Conservation (phyloP, 2,888 invertebrate genomes). For the Xanthorhoe designata region DNA sequence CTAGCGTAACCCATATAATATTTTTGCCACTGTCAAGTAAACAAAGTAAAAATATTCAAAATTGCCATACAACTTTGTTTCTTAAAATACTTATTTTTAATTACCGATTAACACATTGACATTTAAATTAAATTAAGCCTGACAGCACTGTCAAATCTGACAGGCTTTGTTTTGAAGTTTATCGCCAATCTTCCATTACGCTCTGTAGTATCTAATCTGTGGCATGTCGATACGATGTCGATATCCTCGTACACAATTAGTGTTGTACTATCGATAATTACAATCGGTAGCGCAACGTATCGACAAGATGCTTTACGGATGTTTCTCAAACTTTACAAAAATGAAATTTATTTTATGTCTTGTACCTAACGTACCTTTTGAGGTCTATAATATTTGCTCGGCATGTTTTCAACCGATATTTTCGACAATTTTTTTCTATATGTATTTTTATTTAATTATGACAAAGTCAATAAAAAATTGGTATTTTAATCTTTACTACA, state of each 20-base stretch:
- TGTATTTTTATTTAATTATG: too few species aligned
- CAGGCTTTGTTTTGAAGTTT: constrained; percentile 28
- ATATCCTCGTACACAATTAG: constrained; percentile 69
- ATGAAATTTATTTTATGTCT: neutral
- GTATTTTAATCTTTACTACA: too few species aligned
- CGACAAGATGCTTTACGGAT: constrained; percentile 47
- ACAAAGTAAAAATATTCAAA: neutral
- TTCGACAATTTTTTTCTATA: too few species aligned
- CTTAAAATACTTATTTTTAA: neutral
- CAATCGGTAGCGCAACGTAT: constrained; percentile 61
- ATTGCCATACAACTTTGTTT: neutral
- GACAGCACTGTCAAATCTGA: constrained; percentile 33
- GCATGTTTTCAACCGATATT: too few species aligned
- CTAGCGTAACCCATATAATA: too few species aligned
- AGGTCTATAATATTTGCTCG: too few species aligned
- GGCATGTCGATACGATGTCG: constrained; percentile 48
- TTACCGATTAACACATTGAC: constrained; percentile 5
- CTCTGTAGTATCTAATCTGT: constrained; percentile 48
- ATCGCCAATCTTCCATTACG: constrained; percentile 51
- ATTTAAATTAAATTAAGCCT: constrained; percentile 24
- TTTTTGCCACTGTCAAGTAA: neutral
- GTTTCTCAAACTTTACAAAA: constrained; percentile 35
- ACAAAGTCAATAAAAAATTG: too few species aligned
- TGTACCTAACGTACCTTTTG: too few species aligned
- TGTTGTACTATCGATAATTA: constrained; percentile 78